Percentiles rank a stretch among this genome's conserved stretches.
Conservation (phyloP, 2,113 vertebrate species). For the Athene noctua region DNA sequence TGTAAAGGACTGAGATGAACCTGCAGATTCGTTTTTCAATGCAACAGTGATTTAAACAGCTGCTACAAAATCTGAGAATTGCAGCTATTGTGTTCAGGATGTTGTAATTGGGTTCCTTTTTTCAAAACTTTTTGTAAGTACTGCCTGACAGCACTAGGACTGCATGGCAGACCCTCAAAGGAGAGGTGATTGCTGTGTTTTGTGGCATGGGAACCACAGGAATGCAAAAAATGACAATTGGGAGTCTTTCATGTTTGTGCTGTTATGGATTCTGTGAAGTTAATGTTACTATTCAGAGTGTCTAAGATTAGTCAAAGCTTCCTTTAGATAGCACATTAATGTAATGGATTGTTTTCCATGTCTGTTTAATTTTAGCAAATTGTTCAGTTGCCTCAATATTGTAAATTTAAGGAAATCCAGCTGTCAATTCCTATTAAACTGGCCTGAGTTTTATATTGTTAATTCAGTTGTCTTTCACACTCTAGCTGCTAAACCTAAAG, state of each 20-base stretch:
- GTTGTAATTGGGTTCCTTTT: background rate
- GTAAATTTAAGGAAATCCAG: conserved; percentile 66
- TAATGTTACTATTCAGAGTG: background rate
- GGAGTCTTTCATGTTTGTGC: background rate
- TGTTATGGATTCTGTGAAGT: background rate
- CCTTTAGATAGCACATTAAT: conserved; percentile 26
- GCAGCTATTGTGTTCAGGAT: background rate
- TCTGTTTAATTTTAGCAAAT: conserved; percentile 70
- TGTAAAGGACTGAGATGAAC: background rate
- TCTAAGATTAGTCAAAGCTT: background rate
- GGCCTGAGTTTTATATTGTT: conserved; percentile 43
- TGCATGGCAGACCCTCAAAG: background rate
- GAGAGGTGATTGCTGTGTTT: background rate
- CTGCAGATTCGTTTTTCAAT: background rate
- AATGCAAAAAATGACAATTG: background rate
- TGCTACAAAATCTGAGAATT: background rate
- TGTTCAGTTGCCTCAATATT: conserved; percentile 54
- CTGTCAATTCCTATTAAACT: conserved; percentile 53
- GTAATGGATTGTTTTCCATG: conserved; percentile 38
- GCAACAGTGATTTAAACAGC: background rate
- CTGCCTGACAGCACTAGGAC: background rate
- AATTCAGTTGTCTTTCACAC: conserved; percentile 71
- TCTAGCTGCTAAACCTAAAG: conserved; percentile 68
- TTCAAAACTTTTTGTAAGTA: background rate
- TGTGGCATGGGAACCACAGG: background rate